Conservation (phyloP, 2,113 vertebrate genomes). For the Fulica atra region DNA sequence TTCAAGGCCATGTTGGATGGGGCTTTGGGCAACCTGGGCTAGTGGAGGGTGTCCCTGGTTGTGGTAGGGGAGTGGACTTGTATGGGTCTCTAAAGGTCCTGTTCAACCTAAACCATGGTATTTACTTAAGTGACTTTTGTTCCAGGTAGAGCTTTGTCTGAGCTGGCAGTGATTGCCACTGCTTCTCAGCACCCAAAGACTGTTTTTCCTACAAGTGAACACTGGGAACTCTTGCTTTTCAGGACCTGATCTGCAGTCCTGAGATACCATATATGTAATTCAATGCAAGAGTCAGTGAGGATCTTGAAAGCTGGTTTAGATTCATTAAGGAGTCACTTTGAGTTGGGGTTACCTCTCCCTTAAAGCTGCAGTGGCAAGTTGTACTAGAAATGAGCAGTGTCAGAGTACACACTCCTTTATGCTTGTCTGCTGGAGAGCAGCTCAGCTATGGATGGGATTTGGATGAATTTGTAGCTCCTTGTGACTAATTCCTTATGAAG, state of each 20-base stretch:
- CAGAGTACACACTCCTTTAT: background rate
- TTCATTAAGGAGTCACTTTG: background rate
- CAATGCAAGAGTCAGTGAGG: background rate
- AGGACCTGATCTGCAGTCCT: background rate
- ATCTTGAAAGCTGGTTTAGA: background rate
- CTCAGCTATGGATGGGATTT: background rate
- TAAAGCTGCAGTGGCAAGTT: background rate
- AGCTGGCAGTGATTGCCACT: background rate
- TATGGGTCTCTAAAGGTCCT: background rate
- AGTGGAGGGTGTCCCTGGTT: background rate
- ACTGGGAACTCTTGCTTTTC: background rate
- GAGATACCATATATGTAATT: background rate
- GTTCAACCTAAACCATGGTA: background rate
- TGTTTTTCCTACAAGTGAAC: background rate
- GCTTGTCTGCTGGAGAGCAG: background rate
- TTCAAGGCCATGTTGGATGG: background rate
- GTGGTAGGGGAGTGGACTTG: background rate
- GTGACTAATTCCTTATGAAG: background rate
- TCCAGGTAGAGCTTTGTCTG: background rate
- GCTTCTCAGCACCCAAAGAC: accelerated
- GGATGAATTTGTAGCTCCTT: background rate
- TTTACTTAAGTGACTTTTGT: background rate
- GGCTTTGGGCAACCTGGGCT: background rate
- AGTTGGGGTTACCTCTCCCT: background rate
- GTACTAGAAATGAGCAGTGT: background rate